Evolutionary conservation across 1,140 invertebrate genomes (phyloP).

Genomic region (Drosophila miranda): DNA sequence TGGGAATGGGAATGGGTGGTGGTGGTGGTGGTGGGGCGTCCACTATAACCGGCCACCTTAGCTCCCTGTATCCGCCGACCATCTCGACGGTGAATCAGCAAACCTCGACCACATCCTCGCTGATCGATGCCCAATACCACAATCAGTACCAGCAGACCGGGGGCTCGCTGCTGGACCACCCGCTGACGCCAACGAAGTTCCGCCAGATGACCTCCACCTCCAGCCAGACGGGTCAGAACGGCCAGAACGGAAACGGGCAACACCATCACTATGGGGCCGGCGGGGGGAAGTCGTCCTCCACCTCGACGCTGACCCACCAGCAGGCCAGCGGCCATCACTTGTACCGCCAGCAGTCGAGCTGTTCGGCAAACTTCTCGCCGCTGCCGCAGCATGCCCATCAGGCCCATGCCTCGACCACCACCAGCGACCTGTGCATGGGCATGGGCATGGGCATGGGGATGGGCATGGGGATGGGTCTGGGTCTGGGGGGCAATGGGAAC

Average conservation of each 20-base stretch:
- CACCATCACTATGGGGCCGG: conserved; percentile 26
- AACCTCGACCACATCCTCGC: conserved; percentile 79
- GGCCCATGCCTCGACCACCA: conserved; percentile 78
- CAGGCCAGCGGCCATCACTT: conserved; percentile 46
- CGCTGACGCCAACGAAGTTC: conserved; percentile 79
- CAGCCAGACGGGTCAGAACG: conserved; percentile 71
- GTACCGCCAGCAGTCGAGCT: conserved; percentile 78
- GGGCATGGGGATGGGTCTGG: conserved; percentile 9
- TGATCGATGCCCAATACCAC: conserved; percentile 79
- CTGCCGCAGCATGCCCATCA: conserved; percentile 77
- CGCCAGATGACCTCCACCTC: conserved; percentile 74
- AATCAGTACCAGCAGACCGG: conserved; percentile 81
- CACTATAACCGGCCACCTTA: conserved; percentile 71
- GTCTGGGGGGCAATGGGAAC: conserved; percentile 50
- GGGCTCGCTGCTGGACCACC: conserved; percentile 77
- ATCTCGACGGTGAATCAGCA: conserved; percentile 81
- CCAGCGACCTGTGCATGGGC: conserved; percentile 71
- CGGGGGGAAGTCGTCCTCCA: conserved; percentile 48
- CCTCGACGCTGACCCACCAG: conserved; percentile 56
- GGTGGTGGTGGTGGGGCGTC: conserved; percentile 57
- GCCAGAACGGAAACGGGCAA: conserved; percentile 24
- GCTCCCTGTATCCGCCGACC: conserved; percentile 75
- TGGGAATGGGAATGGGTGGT: conserved; percentile 37
- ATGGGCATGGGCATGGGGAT: conserved; percentile 12
- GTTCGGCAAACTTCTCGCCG: conserved; percentile 79